Evolutionary conservation across 2,113 vertebrate genomes (phyloP), one percentile per base, ranked within the genome.

Genomic region (Gavia stellata): DNA sequence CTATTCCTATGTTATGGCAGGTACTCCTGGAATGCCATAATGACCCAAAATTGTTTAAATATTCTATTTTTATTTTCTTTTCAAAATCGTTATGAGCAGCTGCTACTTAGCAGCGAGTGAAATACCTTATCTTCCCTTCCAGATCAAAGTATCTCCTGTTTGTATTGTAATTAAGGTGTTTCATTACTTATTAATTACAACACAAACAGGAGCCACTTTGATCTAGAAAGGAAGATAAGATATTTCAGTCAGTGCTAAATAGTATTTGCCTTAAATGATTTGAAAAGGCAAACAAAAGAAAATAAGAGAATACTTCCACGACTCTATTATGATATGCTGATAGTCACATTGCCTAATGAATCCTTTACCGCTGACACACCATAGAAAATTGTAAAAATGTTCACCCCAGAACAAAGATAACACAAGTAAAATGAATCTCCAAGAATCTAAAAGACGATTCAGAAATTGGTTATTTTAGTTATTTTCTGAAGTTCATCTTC

Each of bases 151-250:
- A 19, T 59, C 95, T 94, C 67, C 95, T 81, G 83, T 59, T 94
- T 92, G 70, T 78, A 14, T 38, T 71, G 86, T 96, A 95, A 97
- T 97, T 97, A 94, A 75, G 79, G 86, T 55, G 83, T 87, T 96
- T 95, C 88, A 66, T 97, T 95, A 93, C 61, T 29, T 84, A 94
- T 94, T 95, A 95, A 96, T 95, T 95, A 92, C 92, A 83, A 70
- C 79, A 66, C 75, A 82, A 80, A 73, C 90, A 86, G 79, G 58
- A 89, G 86, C 40, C 36, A 25, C 93, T 96, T 96, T 96, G 93
- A 97, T 95, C 91, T 94, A 67, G 75, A 47, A 26, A 50, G 42
- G 42, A 34, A 95, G 92, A 82, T 94, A 81, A 85, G 88, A 38
- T 31, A 74, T 92, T 92, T 93, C 93, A 65, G 53, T 47, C 80